Percentiles rank a stretch among this genome's conserved stretches.
Evolutionary conservation across 2,797 vertebrate genomes (phyloP).

Genomic region (Rachycentron canadum): DNA sequence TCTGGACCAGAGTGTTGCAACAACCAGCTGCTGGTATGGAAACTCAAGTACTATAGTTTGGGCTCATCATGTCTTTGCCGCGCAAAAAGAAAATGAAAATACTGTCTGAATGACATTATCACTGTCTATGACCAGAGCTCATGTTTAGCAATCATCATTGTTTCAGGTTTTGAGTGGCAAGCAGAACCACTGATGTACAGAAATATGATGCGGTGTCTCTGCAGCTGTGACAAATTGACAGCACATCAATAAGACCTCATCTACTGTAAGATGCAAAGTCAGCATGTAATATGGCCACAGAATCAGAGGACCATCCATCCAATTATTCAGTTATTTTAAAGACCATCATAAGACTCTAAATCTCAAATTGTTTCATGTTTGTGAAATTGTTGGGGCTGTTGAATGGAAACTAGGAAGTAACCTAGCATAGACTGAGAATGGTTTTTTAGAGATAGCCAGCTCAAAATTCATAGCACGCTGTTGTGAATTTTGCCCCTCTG

Average conservation of each 20-base stretch:
- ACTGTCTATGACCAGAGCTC: background rate
- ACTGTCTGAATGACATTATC: background rate
- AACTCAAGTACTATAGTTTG: background rate
- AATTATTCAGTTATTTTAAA: conserved; percentile 9
- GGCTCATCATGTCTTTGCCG: background rate
- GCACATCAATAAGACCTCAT: background rate
- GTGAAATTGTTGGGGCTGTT: background rate
- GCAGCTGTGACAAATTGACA: conserved; percentile 9
- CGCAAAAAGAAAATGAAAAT: background rate
- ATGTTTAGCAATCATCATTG: background rate
- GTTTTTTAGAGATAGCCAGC: conserved; percentile 5
- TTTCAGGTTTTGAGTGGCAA: background rate
- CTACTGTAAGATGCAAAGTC: background rate
- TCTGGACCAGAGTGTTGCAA: background rate
- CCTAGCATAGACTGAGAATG: conserved; percentile 3
- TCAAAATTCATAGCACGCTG: conserved; percentile 18
- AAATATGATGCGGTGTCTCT: background rate
- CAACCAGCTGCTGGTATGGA: background rate
- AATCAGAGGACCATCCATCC: background rate
- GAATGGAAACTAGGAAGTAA: conserved; percentile 2
- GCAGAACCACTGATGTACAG: background rate
- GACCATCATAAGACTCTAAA: conserved; percentile 12
- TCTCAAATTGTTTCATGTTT: conserved; percentile 27
- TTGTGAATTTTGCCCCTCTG: conserved; percentile 31
- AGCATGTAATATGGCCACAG: background rate